Evolutionary conservation across 2,888 invertebrate species (phyloP), one percentile per base, ranked within the genome.

Genomic region (Melinaea menophilus): DNA sequence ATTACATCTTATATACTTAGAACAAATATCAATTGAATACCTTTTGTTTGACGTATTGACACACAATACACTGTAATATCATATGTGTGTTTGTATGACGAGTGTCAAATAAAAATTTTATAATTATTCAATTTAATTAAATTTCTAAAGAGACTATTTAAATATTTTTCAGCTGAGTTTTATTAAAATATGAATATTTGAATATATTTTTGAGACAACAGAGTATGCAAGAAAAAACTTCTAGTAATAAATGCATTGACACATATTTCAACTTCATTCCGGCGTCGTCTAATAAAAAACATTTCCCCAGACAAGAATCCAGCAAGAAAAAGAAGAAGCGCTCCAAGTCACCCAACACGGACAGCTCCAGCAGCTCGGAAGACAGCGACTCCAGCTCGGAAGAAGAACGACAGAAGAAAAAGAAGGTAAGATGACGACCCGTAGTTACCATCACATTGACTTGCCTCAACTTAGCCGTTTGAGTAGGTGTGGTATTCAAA

Each of bases 291-390:
- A 51, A 51, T 31, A 51, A 7, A 31, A 51, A 5, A 51, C 9
- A 33, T 35, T 35, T 55, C n/a, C 11, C 5, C 75, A 88, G 89
- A 72, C 87, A 88, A 81, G 90, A 90, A 56, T 81, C 84, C 5
- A 81, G 82, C 71, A 90, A 91, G 81, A 91, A 90, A 68, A 90
- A 92, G 81, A 92, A 92, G 85, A 93, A 92, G 75, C 91, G 92
- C 58, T 91, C 92, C 48, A 92, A 91, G 62, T 93, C 92, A 37
- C 87, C 89, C 5, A 91, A 91, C 71, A 82, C 86, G 5, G 92
- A 90, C 37, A 88, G 89, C 58, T 89, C 88, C n/a, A 91, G 82
- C 71, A 90, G 88, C 63, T 87, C 84, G 47, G 86, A 85, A 13
- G 85, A 81, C 63, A 89, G 86, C 64, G 85, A 84, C 69, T 83